Evolutionary conservation across 2,113 vertebrate species (phyloP).

Genomic region (Peromyscus leucopus): DNA sequence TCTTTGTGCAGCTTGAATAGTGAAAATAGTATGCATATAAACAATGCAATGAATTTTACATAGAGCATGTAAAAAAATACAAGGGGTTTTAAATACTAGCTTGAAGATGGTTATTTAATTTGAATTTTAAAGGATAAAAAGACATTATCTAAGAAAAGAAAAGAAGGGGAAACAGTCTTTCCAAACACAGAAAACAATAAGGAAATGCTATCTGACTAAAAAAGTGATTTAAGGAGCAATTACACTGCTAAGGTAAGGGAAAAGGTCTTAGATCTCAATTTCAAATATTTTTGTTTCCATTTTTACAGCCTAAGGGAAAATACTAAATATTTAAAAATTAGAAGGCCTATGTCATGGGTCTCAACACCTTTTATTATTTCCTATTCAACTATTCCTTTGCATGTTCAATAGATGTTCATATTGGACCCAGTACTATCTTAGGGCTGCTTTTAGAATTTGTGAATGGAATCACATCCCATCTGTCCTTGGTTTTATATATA

Average conservation of each 20-base stretch:
- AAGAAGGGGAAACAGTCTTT: neutral
- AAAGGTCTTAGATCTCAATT: neutral
- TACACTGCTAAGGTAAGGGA: neutral
- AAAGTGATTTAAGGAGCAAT: neutral
- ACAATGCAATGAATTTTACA: neutral
- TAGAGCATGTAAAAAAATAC: neutral
- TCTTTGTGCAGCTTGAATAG: neutral
- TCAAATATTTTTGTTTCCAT: conserved; percentile 2
- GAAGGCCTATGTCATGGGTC: neutral
- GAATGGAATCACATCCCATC: neutral
- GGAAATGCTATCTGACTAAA: neutral
- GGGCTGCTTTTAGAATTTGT: conserved; percentile 1
- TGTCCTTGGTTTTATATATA: neutral
- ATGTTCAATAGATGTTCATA: neutral
- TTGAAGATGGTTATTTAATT: neutral
- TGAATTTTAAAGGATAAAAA: neutral
- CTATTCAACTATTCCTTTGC: neutral
- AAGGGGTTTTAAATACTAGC: neutral
- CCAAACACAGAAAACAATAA: neutral
- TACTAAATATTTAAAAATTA: conserved; percentile 14
- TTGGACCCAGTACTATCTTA: neutral
- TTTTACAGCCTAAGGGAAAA: neutral
- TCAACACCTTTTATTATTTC: conserved; percentile 4
- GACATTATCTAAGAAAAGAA: conserved; percentile 26
- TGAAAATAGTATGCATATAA: conserved; percentile 14